phyloP scores from a whole-genome alignment of 30 jellyfish, hydroid and myxozoan species.

The Cassiopea xamachana region DNA sequence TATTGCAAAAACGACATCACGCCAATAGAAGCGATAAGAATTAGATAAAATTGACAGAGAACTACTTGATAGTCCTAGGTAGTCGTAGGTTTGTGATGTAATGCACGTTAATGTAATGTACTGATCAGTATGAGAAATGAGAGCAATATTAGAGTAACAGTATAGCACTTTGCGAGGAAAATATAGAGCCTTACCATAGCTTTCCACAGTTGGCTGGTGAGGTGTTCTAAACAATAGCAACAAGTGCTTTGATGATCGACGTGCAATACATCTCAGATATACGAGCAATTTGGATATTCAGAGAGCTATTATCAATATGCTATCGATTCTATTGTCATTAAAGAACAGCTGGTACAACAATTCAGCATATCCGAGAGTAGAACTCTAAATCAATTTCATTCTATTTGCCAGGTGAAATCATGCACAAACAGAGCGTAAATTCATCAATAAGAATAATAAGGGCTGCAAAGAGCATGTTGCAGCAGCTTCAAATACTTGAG shows the following conservation, averaged over 20 bases:
- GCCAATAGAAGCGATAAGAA: no score
- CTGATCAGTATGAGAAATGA: no score
- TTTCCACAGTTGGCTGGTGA: background rate
- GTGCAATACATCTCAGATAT: background rate
- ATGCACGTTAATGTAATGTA: no score
- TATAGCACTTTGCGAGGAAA: background rate
- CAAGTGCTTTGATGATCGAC: background rate
- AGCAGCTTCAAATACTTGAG: background rate
- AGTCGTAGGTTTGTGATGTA: no score
- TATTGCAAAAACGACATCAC: no score
- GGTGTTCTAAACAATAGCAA: background rate
- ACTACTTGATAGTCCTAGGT: no score
- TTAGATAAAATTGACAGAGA: no score
- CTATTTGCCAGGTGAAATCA: background rate
- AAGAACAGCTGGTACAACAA: background rate
- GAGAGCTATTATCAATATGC: background rate
- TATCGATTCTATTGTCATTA: background rate
- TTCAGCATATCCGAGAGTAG: background rate
- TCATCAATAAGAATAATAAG: background rate
- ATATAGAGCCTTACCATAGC: background rate
- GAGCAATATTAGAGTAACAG: background rate
- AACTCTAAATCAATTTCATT: background rate
- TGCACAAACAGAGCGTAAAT: background rate
- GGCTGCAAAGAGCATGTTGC: background rate
- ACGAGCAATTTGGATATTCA: background rate